Percentiles rank a stretch among this genome's conserved stretches.
phyloP scores from a whole-genome alignment of 2,888 invertebrate species.

The Metallyticus violacea region DNA sequence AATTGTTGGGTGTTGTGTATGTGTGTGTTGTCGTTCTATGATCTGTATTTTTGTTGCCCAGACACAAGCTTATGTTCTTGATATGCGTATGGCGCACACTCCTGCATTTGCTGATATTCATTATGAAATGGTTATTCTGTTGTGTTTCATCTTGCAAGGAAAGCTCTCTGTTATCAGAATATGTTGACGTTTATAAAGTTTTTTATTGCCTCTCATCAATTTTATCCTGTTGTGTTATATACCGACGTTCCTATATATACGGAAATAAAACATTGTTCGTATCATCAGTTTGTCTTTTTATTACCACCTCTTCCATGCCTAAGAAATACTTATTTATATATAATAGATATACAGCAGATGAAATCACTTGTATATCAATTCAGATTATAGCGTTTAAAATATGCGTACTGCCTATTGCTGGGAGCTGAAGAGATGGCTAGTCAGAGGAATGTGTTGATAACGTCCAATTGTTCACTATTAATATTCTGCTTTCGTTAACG shows the following conservation, averaged over 20 bases:
- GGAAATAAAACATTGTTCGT: background rate
- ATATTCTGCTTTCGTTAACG: too few species aligned
- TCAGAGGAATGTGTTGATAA: too few species aligned
- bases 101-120: background rate
- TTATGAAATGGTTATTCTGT: background rate
- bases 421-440: too few species aligned
- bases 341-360: too few species aligned
- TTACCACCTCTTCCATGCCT: background rate
- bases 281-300: background rate
- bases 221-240: background rate
- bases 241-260: constrained; percentile 8
- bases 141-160: background rate
- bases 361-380: too few species aligned
- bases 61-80: background rate
- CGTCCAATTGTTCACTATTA: too few species aligned
- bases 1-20: background rate
- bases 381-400: too few species aligned
- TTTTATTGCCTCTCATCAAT: background rate
- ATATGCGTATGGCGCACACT: background rate
- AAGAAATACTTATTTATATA: too few species aligned
- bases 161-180: background rate
- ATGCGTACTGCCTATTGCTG: too few species aligned
- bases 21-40: background rate
- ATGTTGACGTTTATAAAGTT: background rate
- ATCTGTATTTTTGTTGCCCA: background rate